Base-by-base conservation (phyloP, 2,797 vertebrate species). In the Hoplostethus mediterraneus region DNA sequence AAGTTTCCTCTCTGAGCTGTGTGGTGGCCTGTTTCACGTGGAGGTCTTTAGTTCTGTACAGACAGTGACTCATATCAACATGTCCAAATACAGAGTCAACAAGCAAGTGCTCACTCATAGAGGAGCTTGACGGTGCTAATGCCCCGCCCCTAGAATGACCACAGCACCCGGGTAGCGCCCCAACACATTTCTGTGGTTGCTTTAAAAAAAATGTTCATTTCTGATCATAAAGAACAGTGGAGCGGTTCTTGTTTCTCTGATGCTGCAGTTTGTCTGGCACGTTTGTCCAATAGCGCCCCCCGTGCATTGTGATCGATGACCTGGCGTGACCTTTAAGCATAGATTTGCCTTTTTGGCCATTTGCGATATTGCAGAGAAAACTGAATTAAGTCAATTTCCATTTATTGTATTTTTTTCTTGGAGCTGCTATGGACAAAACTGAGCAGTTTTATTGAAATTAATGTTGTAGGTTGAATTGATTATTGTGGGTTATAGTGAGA, bases 1-100 rank as follows among this genome's bases (percentile, higher is more conserved):
- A 9, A 1, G 40, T 4, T 40, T 47, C 66, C 25, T 63, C 40
- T 59, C 51, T 21, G 44, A 60, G 74, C 30, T 9, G n/a, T 67
- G 51, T 67, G 44, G 36, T 28, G 58, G 70, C 36, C 31, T 74
- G 60, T 73, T 73, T 59, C 12, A 64, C 45, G 28, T n/a, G 16
- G 40, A 31, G 17, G 3, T 25, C 48, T 73, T 71, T 12, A 53
- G 33, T 30, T 21, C 59, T 48, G 62, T 17, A 65, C 49, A 33
- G 73, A 57, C 5, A 0, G 33, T 57, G 31, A 64, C 36, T 49
- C 9, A 10, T 47, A 28, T 59, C 49, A 45, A 64, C 56, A 70
- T 33, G 16, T 11, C 28, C 42, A 60, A 54, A 63, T 12, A 48
- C 40, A 54, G 12, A 60, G 25, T 2, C 31, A 63, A 61, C 4